Conservation (phyloP, 2,113 vertebrate species). For the Sitta europaea region DNA sequence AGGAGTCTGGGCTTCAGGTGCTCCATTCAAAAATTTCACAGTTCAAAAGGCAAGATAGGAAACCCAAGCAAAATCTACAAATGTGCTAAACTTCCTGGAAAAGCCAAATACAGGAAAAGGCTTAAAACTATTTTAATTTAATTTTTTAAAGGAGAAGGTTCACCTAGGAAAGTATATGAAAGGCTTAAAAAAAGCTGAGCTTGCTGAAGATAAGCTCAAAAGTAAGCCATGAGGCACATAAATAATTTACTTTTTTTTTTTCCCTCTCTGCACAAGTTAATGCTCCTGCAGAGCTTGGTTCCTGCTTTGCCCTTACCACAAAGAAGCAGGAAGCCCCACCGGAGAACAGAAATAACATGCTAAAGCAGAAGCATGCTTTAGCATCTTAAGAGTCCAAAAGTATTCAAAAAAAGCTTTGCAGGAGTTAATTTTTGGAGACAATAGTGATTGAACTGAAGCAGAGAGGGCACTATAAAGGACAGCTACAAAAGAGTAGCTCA, state of each 20-base stretch:
- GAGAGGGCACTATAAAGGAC: not conserved
- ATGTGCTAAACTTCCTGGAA: constrained; percentile 14
- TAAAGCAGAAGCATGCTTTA: not conserved
- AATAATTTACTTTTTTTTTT: not conserved
- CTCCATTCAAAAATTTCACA: not conserved
- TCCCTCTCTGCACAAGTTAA: not conserved
- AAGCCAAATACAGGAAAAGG: not conserved
- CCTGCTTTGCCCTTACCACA: not conserved
- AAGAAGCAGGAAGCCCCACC: not conserved
- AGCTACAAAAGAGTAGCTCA: too few species aligned
- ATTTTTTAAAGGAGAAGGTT: not conserved
- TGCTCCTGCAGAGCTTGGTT: not conserved
- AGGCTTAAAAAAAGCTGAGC: not conserved
- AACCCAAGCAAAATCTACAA: not conserved
- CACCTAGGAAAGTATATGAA: not conserved
- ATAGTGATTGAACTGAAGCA: not conserved
- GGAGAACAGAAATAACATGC: not conserved
- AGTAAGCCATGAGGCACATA: not conserved
- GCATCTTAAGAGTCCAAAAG: not conserved
- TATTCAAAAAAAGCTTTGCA: not conserved
- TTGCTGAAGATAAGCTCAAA: not conserved
- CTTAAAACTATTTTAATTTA: not conserved
- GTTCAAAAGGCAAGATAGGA: constrained; percentile 9
- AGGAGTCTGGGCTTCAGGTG: not conserved
- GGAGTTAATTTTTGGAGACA: not conserved